These are phyloP conservation scores for Myoxocephalus aenaeus DNA, from an alignment of 2,797 vertebrate species.

Conservation along the genomic window DNA sequence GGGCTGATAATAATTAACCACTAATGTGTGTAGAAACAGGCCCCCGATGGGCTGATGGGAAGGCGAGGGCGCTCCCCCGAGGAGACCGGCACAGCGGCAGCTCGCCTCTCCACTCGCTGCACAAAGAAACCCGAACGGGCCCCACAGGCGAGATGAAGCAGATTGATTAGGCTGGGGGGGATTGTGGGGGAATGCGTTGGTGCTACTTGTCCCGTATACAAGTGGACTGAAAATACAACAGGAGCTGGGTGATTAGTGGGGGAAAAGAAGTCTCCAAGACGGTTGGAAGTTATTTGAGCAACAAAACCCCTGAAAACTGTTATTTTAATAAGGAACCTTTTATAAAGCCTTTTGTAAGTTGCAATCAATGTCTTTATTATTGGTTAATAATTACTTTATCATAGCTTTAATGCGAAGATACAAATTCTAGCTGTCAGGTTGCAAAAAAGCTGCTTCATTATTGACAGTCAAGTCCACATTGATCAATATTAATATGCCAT, in stretches of 20 bases:
- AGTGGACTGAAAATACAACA: neutral
- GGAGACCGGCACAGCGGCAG: conserved; percentile 51
- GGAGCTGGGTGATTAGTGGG: neutral
- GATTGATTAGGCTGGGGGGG: conserved; percentile 35
- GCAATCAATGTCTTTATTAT: neutral
- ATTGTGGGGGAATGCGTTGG: conserved; percentile 15
- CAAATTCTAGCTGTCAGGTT: neutral
- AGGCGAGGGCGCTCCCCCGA: conserved; percentile 56
- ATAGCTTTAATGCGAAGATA: neutral
- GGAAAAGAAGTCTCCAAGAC: no score
- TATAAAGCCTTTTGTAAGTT: neutral
- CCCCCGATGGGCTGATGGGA: conserved; percentile 49
- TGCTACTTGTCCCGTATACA: neutral
- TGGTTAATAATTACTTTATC: neutral
- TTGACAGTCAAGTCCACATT: neutral
- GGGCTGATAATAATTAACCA: conserved; percentile 81
- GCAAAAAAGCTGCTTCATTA: neutral
- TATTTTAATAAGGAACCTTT: neutral
- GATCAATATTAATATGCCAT: neutral
- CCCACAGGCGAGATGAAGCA: conserved; percentile 47
- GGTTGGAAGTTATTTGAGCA: no score
- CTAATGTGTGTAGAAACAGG: conserved; percentile 73
- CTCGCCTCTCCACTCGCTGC: conserved; percentile 41
- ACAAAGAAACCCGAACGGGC: conserved; percentile 52
- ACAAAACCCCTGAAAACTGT: neutral